Percentiles rank a stretch among this genome's conserved stretches.
These are phyloP conservation scores for Semaprochilodus insignis DNA, from an alignment of 2,797 vertebrate genomes.

Conservation along the genomic window DNA sequence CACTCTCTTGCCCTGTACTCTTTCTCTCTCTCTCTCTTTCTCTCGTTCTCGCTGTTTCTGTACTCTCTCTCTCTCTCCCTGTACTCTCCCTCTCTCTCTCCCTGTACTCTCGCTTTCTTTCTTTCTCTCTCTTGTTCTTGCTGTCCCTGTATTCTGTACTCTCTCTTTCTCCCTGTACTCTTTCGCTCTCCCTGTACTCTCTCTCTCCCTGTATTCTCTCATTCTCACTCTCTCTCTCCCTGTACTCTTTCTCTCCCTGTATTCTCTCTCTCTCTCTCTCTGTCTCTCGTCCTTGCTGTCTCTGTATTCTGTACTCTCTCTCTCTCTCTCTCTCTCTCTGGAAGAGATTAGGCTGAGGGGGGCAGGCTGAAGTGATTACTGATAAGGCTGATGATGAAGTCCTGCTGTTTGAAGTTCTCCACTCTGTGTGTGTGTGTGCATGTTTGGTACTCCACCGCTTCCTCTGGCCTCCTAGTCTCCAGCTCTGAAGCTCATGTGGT, in stretches of 20 bases:
- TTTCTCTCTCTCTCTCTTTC: too few relatives aligned
- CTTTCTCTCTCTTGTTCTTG: not conserved
- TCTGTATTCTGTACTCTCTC: not conserved
- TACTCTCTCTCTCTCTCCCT: too few relatives aligned
- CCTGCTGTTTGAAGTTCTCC: conserved; percentile 84
- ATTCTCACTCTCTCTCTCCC: not conserved
- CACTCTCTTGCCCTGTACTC: too few relatives aligned
- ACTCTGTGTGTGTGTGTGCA: conserved; percentile 37
- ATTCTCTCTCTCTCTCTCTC: not conserved
- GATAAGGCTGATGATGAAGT: conserved; percentile 89
- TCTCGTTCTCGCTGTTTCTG: too few relatives aligned
- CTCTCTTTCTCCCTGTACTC: not conserved
- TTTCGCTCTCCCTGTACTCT: not conserved
- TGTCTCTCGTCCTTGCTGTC: not conserved
- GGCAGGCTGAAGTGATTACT: conserved; percentile 87
- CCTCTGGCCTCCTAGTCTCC: conserved; percentile 73
- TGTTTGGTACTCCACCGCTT: conserved; percentile 64
- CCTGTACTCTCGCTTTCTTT: too few relatives aligned
- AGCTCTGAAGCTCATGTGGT: conserved; percentile 72
- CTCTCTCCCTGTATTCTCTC: not conserved
- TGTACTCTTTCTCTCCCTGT: not conserved
- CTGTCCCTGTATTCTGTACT: not conserved
- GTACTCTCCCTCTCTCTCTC: not conserved
- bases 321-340: conserved; percentile 74
- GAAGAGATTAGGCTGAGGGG: conserved; percentile 83